Evolutionary conservation across 2,797 vertebrate species (phyloP).

Genomic region (Pangasius djambal): DNA sequence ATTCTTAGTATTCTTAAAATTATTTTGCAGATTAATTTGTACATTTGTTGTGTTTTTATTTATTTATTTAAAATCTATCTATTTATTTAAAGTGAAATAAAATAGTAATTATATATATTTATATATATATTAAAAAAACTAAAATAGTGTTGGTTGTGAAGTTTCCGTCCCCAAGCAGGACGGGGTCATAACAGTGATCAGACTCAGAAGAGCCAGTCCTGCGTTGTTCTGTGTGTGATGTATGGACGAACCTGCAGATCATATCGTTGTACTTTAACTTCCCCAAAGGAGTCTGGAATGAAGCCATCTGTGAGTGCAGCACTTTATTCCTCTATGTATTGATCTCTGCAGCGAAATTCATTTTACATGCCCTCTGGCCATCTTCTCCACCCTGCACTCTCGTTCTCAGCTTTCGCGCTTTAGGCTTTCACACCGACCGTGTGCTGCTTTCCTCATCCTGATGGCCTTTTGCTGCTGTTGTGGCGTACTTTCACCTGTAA

Average conservation of each 20-base stretch:
- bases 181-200: neutral
- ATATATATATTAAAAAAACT: no score
- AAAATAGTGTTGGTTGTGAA: neutral
- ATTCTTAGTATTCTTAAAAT: no score
- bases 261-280: conserved; percentile 46
- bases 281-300: conserved; percentile 31
- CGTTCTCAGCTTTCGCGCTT: conserved; percentile 4
- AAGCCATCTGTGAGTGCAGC: conserved; percentile 53
- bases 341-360: conserved; percentile 54
- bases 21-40: no score
- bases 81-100: neutral
- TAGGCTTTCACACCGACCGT: neutral
- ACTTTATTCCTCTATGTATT: conserved; percentile 55
- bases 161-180: neutral
- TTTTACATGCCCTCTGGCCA: conserved; percentile 48
- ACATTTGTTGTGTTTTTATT: no score
- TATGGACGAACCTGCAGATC: conserved; percentile 33
- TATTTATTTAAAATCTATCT: no score
- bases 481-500: neutral
- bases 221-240: conserved; percentile 21
- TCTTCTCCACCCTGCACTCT: conserved; percentile 12
- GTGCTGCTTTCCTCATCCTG: neutral
- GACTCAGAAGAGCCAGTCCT: neutral
- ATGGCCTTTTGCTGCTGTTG: neutral
- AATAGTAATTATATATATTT: neutral